Base-by-base conservation (phyloP, 1,140 invertebrate genomes). In the Lucilia cuprina region DNA sequence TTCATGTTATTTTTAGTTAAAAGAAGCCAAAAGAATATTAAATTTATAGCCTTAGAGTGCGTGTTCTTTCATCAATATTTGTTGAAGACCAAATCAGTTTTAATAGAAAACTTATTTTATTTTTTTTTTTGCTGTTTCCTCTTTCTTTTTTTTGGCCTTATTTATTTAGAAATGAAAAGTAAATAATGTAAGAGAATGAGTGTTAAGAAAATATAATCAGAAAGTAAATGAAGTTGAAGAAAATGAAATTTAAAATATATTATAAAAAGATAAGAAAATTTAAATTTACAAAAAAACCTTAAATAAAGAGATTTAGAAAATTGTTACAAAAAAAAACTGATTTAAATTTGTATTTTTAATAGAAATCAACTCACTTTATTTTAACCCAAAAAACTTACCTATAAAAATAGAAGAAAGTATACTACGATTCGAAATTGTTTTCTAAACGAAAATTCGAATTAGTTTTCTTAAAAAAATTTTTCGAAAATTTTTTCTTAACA, bases 11-110 rank as follows among this genome's bases (percentile, higher is more conserved):
- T 70, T 70, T 70, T 70, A 70, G 65, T 70, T 70, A 19, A 21
- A 19, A n/a, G 65, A 70, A 17, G 50, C 65, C 65, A 70, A 25
- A 70, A 70, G 65, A 70, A 70, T 70, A 70, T 70, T 70, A 70
- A 70, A 70, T 70, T 70, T 70, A 70, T 70, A 70, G 65, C 65
- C 65, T 70, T 70, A 70, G 65, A 70, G 65, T 70, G 65, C 65
- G 65, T 70, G 19, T 17, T 21, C 21, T 70, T 70, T 70, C 65
- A 70, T 70, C 65, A 70, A 70, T 70, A 70, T 70, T 70, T 70
- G 65, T 21, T 70, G 21, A 70, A 70, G 65, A 70, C 65, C 65
- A 70, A 70, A 70, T 70, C 21, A 25, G n/a, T 70, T 70, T 70
- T 70, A 70, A 21, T 70, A 70, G 65, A 70, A 70, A 19, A 25